A percentile compares a stretch with the other conserved stretches of the same genome.
Conservation (phyloP, 2,888 invertebrate genomes). For the Caenorhabditis sp. region DNA sequence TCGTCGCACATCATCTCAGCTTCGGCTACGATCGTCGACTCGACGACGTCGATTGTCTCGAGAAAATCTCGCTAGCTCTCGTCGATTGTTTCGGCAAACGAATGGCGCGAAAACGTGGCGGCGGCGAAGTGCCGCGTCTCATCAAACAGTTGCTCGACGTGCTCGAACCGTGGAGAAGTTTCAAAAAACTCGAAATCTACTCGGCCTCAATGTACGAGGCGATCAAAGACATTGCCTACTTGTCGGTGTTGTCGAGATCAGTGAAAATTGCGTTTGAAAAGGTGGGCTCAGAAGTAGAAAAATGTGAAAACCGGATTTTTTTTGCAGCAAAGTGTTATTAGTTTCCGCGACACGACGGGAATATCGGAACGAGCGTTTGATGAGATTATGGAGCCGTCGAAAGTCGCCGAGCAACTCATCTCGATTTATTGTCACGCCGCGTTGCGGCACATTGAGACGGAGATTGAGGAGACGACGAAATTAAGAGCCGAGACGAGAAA, state of each 20-base stretch:
- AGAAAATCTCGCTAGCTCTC: slow-evolving; percentile 23
- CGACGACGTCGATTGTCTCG: slow-evolving; percentile 7
- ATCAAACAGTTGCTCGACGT: background rate
- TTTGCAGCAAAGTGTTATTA: background rate
- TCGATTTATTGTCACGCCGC: background rate
- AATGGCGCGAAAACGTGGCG: slow-evolving; percentile 14
- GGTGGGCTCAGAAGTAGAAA: background rate
- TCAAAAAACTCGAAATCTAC: slow-evolving; percentile 8
- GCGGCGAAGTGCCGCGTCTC: background rate
- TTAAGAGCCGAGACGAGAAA: background rate
- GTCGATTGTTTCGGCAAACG: slow-evolving; percentile 32
- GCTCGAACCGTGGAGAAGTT: background rate
- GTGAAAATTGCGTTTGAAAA: slow-evolving; percentile 29
- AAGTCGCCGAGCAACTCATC: background rate
- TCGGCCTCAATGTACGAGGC: slow-evolving; percentile 6
- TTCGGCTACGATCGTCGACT: slow-evolving; percentile 6
- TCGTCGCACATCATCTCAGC: slow-evolving; percentile 15
- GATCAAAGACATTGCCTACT: slow-evolving; percentile 18
- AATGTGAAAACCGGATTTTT: background rate
- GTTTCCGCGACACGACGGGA: background rate
- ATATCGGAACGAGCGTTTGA: background rate
- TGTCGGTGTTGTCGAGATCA: slow-evolving; percentile 21
- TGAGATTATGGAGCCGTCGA: background rate
- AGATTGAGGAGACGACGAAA: background rate
- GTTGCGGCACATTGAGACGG: background rate